A percentile compares a stretch with the other conserved stretches of the same genome.
These are phyloP conservation scores for Platysteira castanea DNA, from an alignment of 2,113 vertebrate genomes.

Conservation along the genomic window DNA sequence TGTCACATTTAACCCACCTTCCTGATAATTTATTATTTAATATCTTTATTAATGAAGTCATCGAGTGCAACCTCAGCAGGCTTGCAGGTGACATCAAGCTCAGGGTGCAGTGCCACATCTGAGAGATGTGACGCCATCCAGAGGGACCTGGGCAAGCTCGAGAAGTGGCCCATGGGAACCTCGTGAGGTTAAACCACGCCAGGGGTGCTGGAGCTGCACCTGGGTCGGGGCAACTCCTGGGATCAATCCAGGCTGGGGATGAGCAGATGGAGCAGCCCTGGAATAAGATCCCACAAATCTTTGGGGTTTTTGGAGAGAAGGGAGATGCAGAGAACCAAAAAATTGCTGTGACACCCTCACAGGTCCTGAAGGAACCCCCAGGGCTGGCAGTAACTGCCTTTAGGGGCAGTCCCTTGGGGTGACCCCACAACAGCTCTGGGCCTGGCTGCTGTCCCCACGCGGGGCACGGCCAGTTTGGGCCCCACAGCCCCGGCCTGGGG, in stretches of 20 bases:
- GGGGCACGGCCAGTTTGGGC: rapidly evolving
- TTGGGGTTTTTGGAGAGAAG: rapidly evolving
- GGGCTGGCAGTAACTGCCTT: neutral
- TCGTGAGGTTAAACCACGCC: neutral
- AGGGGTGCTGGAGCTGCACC: neutral
- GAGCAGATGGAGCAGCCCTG: neutral
- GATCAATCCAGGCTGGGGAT: neutral
- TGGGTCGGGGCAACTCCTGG: neutral
- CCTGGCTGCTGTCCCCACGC: neutral
- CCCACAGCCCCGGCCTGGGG: rapidly evolving
- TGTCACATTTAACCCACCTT: neutral
- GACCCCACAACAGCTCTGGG: neutral
- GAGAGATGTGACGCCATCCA: neutral
- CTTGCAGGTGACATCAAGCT: neutral
- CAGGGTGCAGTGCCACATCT: neutral
- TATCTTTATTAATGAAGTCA: neutral
- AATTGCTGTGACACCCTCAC: rapidly evolving
- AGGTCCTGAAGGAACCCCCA: no score
- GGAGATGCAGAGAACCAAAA: neutral
- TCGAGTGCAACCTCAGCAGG: neutral
- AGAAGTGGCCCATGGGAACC: neutral
- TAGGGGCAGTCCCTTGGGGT: rapidly evolving
- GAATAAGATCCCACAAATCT: no score
- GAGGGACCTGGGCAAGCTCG: no score
- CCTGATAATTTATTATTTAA: neutral